These are phyloP conservation scores for Coluber constrictor DNA, from an alignment of 2,797 vertebrate genomes.

Conservation along the genomic window DNA sequence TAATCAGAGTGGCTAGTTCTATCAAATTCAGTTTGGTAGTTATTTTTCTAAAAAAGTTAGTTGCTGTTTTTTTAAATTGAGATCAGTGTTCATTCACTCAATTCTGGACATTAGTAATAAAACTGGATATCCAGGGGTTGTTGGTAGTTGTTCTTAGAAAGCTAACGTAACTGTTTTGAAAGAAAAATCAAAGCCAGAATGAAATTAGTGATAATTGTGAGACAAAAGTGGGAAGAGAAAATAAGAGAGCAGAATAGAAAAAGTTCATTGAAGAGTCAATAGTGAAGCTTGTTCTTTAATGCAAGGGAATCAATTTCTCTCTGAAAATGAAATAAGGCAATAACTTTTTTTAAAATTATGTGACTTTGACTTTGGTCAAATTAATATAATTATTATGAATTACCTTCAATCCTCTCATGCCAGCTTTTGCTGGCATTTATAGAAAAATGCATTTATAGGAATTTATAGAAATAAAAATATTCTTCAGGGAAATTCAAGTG, in stretches of 20 bases:
- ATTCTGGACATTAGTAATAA: constrained; percentile 7
- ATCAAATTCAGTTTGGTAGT: background rate
- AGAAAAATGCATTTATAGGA: too few species aligned
- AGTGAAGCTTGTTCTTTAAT: background rate
- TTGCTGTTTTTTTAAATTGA: background rate
- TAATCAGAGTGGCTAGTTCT: background rate
- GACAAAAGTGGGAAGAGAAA: background rate
- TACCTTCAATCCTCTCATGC: background rate
- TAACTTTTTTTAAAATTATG: background rate
- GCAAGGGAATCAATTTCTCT: background rate
- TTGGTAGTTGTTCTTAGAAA: background rate
- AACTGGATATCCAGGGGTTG: constrained; percentile 9
- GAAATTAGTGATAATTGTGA: background rate
- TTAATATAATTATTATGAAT: background rate
- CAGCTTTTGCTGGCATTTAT: constrained; percentile 1
- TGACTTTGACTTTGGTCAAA: background rate
- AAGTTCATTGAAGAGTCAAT: background rate
- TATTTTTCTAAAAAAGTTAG: background rate
- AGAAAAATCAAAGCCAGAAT: background rate
- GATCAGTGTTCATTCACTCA: background rate
- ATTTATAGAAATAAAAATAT: background rate
- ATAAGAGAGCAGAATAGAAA: background rate
- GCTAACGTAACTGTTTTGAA: background rate
- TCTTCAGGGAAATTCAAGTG: background rate
- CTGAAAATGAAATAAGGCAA: background rate